Evolutionary conservation across 2,797 vertebrate genomes (phyloP).

Genomic region (Cercopithecus neglectus): DNA sequence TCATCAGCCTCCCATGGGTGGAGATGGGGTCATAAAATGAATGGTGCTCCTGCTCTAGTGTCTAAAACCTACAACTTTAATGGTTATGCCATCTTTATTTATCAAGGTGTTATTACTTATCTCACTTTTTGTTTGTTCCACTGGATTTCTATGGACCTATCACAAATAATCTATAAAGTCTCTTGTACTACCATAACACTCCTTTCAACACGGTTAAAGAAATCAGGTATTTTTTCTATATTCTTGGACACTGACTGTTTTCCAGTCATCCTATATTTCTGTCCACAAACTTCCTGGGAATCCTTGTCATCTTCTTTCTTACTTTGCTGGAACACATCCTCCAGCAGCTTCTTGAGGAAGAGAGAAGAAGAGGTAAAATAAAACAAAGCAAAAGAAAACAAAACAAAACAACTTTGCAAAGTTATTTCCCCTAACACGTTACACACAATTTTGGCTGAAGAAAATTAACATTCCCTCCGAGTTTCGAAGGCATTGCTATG

Average conservation of each 20-base stretch:
- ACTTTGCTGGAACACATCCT: not conserved
- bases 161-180: not conserved
- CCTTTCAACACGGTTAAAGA: not conserved
- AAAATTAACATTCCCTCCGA: not conserved
- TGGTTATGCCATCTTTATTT: not conserved
- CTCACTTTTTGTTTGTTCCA: not conserved
- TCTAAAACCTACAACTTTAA: not conserved
- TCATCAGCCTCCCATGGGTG: not conserved
- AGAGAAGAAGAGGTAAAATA: not conserved
- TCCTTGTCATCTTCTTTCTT: not conserved
- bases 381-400: not conserved
- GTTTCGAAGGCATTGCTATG: not conserved
- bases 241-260: not conserved
- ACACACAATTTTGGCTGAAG: not conserved
- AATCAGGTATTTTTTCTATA: not conserved
- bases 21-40: not conserved
- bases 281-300: not conserved
- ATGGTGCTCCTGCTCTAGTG: rapidly evolving
- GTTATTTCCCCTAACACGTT: not conserved
- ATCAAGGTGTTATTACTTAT: not conserved
- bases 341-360: not conserved
- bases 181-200: not conserved
- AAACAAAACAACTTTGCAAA: not conserved
- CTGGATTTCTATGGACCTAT: not conserved
- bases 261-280: not conserved